These are phyloP conservation scores for Balearica regulorum DNA, from an alignment of 2,797 vertebrate genomes.

Conservation along the genomic window DNA sequence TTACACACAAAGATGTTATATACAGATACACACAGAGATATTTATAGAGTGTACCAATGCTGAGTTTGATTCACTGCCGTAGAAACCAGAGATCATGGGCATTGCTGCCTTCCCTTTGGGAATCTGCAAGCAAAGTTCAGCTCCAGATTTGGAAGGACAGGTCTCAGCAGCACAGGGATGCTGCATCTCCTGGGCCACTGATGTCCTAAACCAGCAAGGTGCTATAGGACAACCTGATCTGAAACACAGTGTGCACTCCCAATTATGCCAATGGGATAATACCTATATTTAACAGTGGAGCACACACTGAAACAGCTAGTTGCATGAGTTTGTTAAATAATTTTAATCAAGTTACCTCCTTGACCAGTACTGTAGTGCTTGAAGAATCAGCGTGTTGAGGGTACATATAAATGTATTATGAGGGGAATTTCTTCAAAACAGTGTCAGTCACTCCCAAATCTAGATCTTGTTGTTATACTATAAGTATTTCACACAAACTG, in stretches of 20 bases:
- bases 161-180: background rate
- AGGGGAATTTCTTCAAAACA: background rate
- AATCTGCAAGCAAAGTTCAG: background rate
- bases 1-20: background rate
- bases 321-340: no score
- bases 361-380: background rate
- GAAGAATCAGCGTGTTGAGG: background rate
- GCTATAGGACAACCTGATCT: background rate
- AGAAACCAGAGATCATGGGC: background rate
- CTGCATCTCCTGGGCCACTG: no score
- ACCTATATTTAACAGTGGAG: background rate
- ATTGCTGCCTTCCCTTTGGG: background rate
- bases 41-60: background rate
- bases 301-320: background rate
- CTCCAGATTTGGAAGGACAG: background rate
- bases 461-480: background rate
- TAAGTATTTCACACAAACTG: background rate
- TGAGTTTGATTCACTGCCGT: background rate
- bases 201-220: background rate
- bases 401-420: rapidly evolving
- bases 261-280: background rate
- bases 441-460: background rate
- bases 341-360: background rate
- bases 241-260: background rate
- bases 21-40: background rate